A percentile compares a stretch with the other conserved stretches of the same genome.
Evolutionary conservation across 2,888 invertebrate species (phyloP).

Genomic region (Dynastes grantii): DNA sequence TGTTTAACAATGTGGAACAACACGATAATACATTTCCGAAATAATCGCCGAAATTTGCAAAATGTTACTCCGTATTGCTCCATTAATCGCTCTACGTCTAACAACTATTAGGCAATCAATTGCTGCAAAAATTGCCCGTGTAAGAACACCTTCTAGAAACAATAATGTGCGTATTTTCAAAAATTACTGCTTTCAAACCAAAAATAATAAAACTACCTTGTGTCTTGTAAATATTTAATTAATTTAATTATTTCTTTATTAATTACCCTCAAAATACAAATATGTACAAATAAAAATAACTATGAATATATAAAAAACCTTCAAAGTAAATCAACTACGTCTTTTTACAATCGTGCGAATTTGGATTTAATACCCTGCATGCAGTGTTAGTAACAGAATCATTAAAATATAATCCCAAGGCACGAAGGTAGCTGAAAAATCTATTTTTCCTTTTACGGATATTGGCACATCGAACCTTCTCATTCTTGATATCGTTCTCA

Average conservation of each 20-base stretch:
- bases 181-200: too few relatives aligned
- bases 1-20: too few relatives aligned
- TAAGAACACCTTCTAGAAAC: too few relatives aligned
- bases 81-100: too few relatives aligned
- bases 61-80: too few relatives aligned
- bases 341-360: not conserved
- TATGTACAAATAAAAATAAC: not conserved
- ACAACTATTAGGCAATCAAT: too few relatives aligned
- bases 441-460: conserved; percentile 81
- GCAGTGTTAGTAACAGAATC: conserved; percentile 51
- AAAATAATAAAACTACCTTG: too few relatives aligned
- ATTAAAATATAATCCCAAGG: conserved; percentile 52
- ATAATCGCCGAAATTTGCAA: too few relatives aligned
- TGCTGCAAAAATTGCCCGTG: too few relatives aligned
- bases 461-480: conserved; percentile 75
- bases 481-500: conserved; percentile 81
- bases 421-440: conserved; percentile 82
- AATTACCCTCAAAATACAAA: not conserved
- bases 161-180: too few relatives aligned
- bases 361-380: conserved; percentile 20
- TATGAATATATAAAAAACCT: not conserved
- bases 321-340: not conserved
- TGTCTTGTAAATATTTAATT: too few relatives aligned
- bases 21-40: too few relatives aligned
- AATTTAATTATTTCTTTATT: not conserved